Evolutionary conservation across 92 coral and sea anemone genomes (phyloP).

Genomic region (Chrysogorgia sp.): DNA sequence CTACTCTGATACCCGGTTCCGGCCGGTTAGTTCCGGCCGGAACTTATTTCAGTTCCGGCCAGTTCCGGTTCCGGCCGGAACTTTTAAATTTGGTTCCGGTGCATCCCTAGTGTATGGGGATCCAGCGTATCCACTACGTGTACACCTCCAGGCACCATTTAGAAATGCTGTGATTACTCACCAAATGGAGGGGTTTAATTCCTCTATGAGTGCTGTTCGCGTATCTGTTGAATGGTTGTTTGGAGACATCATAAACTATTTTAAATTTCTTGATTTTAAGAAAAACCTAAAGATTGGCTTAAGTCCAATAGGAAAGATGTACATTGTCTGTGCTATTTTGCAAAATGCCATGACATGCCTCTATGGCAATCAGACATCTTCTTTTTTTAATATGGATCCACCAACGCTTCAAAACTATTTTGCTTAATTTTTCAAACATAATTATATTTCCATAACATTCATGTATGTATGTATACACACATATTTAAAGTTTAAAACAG

Average conservation of each 20-base stretch:
- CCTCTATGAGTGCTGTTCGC: conserved; percentile 61
- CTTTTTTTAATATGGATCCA: conserved; percentile 25
- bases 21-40: no score
- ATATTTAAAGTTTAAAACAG: no score
- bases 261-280: conserved; percentile 57
- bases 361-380: conserved; percentile 20
- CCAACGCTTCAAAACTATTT: conserved; percentile 27
- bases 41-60: no score
- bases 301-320: conserved; percentile 48
- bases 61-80: no score
- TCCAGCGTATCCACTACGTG: conserved; percentile 61
- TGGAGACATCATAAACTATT: conserved; percentile 58
- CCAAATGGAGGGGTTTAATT: conserved; percentile 49
- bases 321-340: conserved; percentile 39
- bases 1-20: no score
- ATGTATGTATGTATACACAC: no score
- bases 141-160: conserved; percentile 63
- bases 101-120: no score
- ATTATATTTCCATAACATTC: neutral
- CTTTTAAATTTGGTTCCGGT: no score
- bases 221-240: conserved; percentile 69
- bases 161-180: conserved; percentile 47
- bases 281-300: conserved; percentile 68
- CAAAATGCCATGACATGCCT: conserved; percentile 39
- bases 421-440: neutral